These are phyloP conservation scores for Oxycera nigricornis DNA, from an alignment of 2,888 invertebrate species.

Conservation along the genomic window DNA sequence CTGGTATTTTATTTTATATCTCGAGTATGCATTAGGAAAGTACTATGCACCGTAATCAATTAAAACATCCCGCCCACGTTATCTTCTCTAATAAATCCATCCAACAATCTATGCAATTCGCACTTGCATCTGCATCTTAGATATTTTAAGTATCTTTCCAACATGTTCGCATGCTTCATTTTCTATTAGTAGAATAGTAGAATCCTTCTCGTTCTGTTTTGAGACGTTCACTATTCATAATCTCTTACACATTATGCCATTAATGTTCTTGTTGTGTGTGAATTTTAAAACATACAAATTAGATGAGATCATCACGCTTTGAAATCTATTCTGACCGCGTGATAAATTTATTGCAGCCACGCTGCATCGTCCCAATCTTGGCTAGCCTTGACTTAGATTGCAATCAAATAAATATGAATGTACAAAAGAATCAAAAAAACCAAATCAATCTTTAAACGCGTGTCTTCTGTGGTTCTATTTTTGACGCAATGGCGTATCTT, in stretches of 20 bases:
- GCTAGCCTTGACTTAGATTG: slow-evolving; percentile 2
- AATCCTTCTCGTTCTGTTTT: no score
- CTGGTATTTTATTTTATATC: no score
- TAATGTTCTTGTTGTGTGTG: slow-evolving; percentile 1
- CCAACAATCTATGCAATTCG: no score
- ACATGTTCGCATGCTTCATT: no score
- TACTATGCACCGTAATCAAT: no score
- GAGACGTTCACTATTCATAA: background rate
- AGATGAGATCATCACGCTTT: background rate
- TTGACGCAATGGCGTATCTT: background rate
- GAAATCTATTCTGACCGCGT: background rate
- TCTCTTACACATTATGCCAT: slow-evolving; percentile 2
- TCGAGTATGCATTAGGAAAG: no score
- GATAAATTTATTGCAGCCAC: background rate
- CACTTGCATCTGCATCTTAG: no score
- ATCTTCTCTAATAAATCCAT: no score
- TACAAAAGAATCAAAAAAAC: background rate
- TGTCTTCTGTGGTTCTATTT: background rate
- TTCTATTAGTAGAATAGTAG: no score
- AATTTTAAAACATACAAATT: background rate
- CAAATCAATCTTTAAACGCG: background rate
- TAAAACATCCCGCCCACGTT: no score
- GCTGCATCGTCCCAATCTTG: background rate
- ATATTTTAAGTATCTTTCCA: no score
- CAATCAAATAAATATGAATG: background rate